Conservation (phyloP, 2,797 vertebrate species). For the Gymnocypris eckloni region DNA sequence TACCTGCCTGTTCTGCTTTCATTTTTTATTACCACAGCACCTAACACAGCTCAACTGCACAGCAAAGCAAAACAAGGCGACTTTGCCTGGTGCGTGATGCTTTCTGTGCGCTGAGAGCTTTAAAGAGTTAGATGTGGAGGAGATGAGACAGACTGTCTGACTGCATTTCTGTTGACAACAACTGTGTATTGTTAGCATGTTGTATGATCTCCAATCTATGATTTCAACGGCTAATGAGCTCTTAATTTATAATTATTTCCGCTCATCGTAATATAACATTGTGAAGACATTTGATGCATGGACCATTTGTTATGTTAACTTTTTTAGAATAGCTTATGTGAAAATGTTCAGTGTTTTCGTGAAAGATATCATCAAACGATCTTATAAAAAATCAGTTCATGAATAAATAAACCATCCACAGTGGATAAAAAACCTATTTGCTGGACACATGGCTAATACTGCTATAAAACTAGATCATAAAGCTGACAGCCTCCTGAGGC, state of each 20-base stretch:
- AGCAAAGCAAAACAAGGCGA: constrained; percentile 57
- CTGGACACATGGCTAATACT: constrained; percentile 41
- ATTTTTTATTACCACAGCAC: constrained; percentile 75
- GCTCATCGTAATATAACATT: not conserved
- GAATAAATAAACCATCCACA: constrained; percentile 20
- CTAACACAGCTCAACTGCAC: constrained; percentile 65
- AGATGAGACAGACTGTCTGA: constrained; percentile 35
- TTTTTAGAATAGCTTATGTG: not conserved
- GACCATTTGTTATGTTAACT: not conserved
- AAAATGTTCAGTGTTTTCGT: not conserved
- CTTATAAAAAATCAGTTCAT: not conserved
- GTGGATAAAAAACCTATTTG: not conserved
- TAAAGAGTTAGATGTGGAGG: constrained; percentile 10
- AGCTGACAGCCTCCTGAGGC: constrained; percentile 48
- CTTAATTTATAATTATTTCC: not conserved
- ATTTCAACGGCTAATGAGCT: not conserved
- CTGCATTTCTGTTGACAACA: not conserved
- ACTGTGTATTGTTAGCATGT: constrained; percentile 8
- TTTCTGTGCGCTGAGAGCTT: constrained; percentile 19
- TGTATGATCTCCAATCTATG: not conserved
- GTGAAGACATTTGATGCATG: not conserved
- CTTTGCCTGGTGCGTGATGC: not conserved
- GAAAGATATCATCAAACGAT: not conserved
- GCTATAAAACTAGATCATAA: constrained; percentile 61
- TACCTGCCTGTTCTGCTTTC: constrained; percentile 72